Percentiles rank a stretch among this genome's conserved stretches.
Conservation (phyloP, 35 echinoderm and acorn worm genomes). For the Heliocidaris tuberculata region DNA sequence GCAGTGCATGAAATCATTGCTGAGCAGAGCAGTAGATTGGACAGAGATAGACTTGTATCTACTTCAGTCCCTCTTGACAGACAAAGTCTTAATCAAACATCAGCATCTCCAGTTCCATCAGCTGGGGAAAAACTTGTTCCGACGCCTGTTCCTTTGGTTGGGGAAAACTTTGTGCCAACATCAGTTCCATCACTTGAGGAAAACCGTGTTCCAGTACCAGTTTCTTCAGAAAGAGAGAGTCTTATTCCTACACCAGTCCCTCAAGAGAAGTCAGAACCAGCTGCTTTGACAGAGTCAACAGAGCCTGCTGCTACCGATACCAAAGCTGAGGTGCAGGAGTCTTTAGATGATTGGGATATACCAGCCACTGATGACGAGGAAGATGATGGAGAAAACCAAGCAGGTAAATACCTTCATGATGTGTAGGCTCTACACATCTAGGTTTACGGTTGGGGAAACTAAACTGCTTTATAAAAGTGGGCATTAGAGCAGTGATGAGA, state of each 20-base stretch:
- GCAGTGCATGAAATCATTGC: conserved; percentile 30
- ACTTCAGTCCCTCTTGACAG: background rate
- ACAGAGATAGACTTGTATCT: background rate
- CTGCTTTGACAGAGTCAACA: background rate
- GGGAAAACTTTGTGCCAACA: background rate
- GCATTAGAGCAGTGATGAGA: too few relatives aligned
- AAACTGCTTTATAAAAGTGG: too few relatives aligned
- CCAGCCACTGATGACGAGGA: conserved; percentile 58
- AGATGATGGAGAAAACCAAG: conserved; percentile 4
- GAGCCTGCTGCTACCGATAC: background rate
- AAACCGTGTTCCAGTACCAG: background rate
- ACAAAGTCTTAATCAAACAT: background rate
- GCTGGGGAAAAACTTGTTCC: background rate
- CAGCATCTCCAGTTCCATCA: background rate
- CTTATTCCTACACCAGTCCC: background rate
- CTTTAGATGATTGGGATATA: conserved; percentile 51
- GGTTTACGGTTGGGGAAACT: too few relatives aligned
- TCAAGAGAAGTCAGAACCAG: background rate
- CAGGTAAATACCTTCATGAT: background rate
- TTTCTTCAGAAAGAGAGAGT: background rate
- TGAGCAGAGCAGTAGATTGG: background rate
- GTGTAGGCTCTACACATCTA: too few relatives aligned
- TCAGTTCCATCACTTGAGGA: too few relatives aligned
- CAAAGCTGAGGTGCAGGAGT: background rate
- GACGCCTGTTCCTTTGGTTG: background rate